Evolutionary conservation across 2,797 vertebrate species (phyloP), one percentile per base, ranked within the genome.

Genomic region (Sarcoramphus papa): DNA sequence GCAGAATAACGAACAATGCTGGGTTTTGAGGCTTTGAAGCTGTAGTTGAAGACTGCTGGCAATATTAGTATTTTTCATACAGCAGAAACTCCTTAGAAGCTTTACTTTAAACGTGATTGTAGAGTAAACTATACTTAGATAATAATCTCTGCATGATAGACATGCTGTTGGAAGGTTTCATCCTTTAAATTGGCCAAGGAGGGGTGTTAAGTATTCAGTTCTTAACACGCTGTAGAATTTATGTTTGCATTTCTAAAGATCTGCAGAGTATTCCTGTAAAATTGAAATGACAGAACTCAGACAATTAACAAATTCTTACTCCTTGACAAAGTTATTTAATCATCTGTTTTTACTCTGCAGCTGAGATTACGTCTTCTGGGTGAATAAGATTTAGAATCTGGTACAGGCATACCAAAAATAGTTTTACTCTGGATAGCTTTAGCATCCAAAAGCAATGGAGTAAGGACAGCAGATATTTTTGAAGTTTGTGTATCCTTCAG

Each of bases 231-330:
- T 25, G 60, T 22, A 15, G 69, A 57, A 18, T 84, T 85, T 30
- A 23, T 62, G 54, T 78, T 89, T 85, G 68, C 65, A 6, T 81
- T 91, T 80, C 70, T 77, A 4, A 82, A 85, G 84, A 70, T 77
- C 27, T 57, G 64, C 60, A 47, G 65, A 80, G 75, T 69, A 51
- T 56, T 93, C 33, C 60, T 51, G 56, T 43, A 40, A 54, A 91
- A 76, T 13, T 24, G 81, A 76, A 69, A 22, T 31, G 86, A 81
- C 72, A 65, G 60, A 85, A 73, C 48, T 68, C 45, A 9, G 80
- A n/a, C 70, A 92, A 93, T 94, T 83, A 92, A 80, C 56, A 30
- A 72, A 91, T 95, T 70, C 64, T 37, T 93, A 11, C 28, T 88
- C 41, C 33, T 67, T 80, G 51, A 35, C 67, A 12, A 82, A 85